Conservation (phyloP, 2,888 invertebrate species). For the Andrena dorsata region DNA sequence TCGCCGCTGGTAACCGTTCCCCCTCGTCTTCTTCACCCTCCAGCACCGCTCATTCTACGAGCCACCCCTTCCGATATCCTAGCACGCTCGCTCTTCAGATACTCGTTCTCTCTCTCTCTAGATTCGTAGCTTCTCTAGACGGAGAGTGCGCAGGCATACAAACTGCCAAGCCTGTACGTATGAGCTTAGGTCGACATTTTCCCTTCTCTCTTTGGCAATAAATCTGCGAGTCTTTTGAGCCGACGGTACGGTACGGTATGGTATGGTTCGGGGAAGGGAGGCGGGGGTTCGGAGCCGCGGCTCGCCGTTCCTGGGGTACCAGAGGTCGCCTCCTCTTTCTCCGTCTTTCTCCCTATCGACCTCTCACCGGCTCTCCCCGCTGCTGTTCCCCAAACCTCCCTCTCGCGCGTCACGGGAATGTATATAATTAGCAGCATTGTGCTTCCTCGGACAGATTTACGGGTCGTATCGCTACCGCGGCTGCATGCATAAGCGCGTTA, state of each 20-base stretch:
- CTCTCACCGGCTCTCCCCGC: constrained; percentile 52
- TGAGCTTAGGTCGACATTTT: constrained; percentile 86
- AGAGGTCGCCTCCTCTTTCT: constrained; percentile 69
- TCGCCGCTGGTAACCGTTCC: constrained; percentile 67
- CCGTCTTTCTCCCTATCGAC: constrained; percentile 50
- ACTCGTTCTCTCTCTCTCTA: constrained; percentile 42
- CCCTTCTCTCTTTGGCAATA: constrained; percentile 84
- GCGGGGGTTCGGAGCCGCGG: constrained; percentile 57
- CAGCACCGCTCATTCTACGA: constrained; percentile 68
- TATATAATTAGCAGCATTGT: constrained; percentile 85
- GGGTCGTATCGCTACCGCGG: constrained; percentile 83
- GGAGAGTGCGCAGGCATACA: constrained; percentile 80
- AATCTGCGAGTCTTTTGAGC: constrained; percentile 85
- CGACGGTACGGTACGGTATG: constrained; percentile 73
- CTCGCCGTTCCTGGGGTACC: constrained; percentile 71
- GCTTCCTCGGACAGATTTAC: constrained; percentile 84
- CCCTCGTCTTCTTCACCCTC: constrained; percentile 69
- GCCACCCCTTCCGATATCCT: constrained; percentile 71
- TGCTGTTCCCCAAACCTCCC: constrained; percentile 51
- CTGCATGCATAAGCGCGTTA: constrained; percentile 84
- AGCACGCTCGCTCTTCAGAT: constrained; percentile 46
- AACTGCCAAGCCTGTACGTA: constrained; percentile 84
- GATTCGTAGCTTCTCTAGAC: constrained; percentile 66
- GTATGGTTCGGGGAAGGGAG: constrained; percentile 31
- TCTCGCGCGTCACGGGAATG: constrained; percentile 82